Evolutionary conservation across 2,797 vertebrate genomes (phyloP), one percentile per base, ranked within the genome.

Genomic region (Australoheros facetus): DNA sequence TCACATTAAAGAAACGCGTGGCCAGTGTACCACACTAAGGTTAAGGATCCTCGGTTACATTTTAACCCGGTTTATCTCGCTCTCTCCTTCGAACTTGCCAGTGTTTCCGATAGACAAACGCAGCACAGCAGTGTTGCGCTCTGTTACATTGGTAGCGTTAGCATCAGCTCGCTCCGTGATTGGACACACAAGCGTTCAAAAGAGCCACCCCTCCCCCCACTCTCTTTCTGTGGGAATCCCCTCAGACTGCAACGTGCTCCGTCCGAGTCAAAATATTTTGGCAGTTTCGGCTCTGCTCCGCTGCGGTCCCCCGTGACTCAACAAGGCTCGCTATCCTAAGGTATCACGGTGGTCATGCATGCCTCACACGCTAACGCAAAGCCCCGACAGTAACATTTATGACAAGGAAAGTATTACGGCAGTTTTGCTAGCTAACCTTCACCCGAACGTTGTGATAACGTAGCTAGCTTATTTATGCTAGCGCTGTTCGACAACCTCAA

Each of bases 251-350:
- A 93, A 45, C 91, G 91, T 92, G 91, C 55, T 87, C n/a, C 34
- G 4, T 0, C 1, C 3, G 1, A 0, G 9, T 1, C 77, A 85
- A 71, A 94, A 93, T 89, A 93, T 93, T 94, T 86, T 78, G 88
- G 51, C 4, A 2, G 3, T 28, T 75, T 54, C 17, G 0, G 0
- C 3, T 17, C 5, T 9, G 0, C 3, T 3, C 4, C 30, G 4
- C 6, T 0, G 0, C n/a, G 2, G 4, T 1, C 7, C 1, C 2
- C 2, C 2, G 54, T 77, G 79, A 82, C n/a, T 80, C 34, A 75
- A 2, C 62, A 1, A 34, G 4, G 2, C 1, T 13, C 6, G 4
- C 13, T 0, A 37, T 37, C 37, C 9, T 37, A 11, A 37, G 80
- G 78, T 87, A 90, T 10, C 11, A 0, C 5, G 0, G 13, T n/a